These are phyloP conservation scores for Heteractis magnifica DNA, from an alignment of 92 coral and sea anemone species.

Conservation along the genomic window DNA sequence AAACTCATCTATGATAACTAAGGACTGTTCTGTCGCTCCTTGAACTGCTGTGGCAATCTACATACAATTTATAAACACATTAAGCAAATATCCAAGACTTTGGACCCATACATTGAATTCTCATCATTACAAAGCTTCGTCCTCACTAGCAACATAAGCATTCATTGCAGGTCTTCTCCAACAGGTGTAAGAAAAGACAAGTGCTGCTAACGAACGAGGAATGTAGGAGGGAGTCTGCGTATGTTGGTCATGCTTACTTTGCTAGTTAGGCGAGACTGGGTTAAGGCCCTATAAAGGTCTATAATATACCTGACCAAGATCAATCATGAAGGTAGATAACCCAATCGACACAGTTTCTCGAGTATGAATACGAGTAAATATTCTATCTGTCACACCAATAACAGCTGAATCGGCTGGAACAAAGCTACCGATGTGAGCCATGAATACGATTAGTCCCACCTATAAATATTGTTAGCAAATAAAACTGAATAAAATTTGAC, in stretches of 20 bases:
- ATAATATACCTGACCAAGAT: constrained; percentile 78
- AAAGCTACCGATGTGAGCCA: constrained; percentile 96
- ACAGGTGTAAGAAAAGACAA: not conserved
- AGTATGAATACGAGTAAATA: constrained; percentile 95
- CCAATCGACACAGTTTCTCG: constrained; percentile 95
- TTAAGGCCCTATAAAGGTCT: too few relatives aligned
- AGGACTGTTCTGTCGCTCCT: constrained; percentile 80
- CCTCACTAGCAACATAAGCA: too few relatives aligned
- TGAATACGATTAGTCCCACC: constrained; percentile 92
- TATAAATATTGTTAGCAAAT: constrained; percentile 14
- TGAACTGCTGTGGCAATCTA: constrained; percentile 94
- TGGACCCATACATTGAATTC: too few relatives aligned
- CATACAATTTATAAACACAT: not conserved
- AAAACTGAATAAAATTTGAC: not conserved
- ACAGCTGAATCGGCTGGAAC: constrained; percentile 95
- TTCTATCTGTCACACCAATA: constrained; percentile 87
- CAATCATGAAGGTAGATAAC: constrained; percentile 96
- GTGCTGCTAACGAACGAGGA: not conserved
- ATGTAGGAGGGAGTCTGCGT: too few relatives aligned
- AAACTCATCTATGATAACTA: constrained; percentile 93
- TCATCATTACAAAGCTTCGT: too few relatives aligned
- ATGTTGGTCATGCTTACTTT: too few relatives aligned
- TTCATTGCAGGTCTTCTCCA: not conserved
- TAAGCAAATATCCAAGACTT: not conserved
- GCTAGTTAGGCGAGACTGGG: too few relatives aligned